Evolutionary conservation across 2,797 vertebrate species (phyloP).

Genomic region (Falco biarmicus): DNA sequence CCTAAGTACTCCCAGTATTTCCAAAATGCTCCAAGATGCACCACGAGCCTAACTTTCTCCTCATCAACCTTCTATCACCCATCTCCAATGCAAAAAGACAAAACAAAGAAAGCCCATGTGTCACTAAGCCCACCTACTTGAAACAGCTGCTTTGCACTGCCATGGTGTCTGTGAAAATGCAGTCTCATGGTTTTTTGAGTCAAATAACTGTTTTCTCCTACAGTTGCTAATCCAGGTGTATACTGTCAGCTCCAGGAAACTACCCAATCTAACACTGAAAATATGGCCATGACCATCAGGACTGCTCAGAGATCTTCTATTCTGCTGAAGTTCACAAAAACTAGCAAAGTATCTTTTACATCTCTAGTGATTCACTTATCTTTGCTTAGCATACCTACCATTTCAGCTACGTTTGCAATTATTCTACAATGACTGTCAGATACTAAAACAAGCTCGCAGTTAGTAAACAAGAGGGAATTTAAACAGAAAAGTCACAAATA

Average conservation of each 20-base stretch:
- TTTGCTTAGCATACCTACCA: background rate
- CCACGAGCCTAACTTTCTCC: background rate
- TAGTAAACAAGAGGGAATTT: background rate
- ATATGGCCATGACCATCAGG: accelerated
- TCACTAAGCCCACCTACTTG: accelerated
- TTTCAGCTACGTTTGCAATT: background rate
- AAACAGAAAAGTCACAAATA: background rate
- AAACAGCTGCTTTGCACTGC: background rate
- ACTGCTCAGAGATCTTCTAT: background rate
- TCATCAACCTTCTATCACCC: background rate
- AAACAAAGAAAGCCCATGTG: background rate
- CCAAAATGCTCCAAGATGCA: background rate
- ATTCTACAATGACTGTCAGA: background rate
- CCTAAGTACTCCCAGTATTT: background rate
- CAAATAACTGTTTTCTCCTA: background rate
- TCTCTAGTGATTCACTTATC: background rate
- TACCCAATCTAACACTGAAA: background rate
- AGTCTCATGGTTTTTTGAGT: background rate
- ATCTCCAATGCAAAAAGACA: background rate
- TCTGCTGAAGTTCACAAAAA: background rate
- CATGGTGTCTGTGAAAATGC: background rate
- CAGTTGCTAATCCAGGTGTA: background rate
- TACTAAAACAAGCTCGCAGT: background rate
- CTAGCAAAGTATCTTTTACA: background rate
- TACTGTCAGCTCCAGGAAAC: background rate